Evolutionary conservation across 2,888 invertebrate genomes (phyloP).

Genomic region (Abrostola tripartita): DNA sequence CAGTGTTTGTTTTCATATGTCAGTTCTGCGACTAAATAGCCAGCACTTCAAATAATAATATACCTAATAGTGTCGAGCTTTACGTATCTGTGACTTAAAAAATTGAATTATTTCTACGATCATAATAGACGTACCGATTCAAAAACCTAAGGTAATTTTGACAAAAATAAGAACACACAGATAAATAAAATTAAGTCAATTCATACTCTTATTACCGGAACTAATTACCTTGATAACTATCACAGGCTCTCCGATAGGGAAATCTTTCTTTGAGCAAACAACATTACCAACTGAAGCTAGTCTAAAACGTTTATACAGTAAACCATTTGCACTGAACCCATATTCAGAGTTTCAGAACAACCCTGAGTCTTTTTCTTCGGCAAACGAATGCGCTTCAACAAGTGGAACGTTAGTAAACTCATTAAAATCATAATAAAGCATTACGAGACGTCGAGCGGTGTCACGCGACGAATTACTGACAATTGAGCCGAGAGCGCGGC

Average conservation of each 20-base stretch:
- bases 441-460: slow-evolving; percentile 40
- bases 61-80: background rate
- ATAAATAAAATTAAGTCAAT: background rate
- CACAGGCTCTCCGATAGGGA: too few relatives aligned
- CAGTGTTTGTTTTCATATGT: background rate
- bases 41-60: background rate
- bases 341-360: too few relatives aligned
- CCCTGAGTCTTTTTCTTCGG: slow-evolving; percentile 2
- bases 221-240: too few relatives aligned
- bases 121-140: background rate
- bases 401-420: slow-evolving; percentile 16
- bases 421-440: slow-evolving; percentile 37
- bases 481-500: slow-evolving; percentile 57
- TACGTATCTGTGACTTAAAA: background rate
- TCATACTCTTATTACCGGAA: too few relatives aligned
- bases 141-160: too few relatives aligned
- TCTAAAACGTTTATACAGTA: too few relatives aligned
- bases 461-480: slow-evolving; percentile 58
- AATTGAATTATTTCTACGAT: background rate
- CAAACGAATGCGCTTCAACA: slow-evolving; percentile 17
- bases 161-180: too few relatives aligned
- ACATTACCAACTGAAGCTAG: too few relatives aligned
- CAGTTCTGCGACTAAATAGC: background rate
- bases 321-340: too few relatives aligned
- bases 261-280: too few relatives aligned